Percentiles rank a stretch among this genome's conserved stretches.
phyloP scores from a whole-genome alignment of 1,140 invertebrate genomes.

The Triops longicaudatus region DNA sequence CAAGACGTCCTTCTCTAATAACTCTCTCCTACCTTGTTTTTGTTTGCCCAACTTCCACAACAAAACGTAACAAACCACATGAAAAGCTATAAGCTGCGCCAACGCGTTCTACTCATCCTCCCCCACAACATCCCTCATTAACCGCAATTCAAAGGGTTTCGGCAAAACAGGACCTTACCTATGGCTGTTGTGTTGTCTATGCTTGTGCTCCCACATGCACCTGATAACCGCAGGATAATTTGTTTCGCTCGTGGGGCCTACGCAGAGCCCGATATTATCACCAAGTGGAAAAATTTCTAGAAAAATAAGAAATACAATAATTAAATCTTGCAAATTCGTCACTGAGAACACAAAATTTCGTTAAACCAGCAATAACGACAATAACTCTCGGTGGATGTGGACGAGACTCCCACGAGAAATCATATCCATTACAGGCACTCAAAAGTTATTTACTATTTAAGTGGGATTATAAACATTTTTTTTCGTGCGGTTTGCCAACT shows the following conservation, averaged over 20 bases:
- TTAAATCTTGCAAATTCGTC: neutral
- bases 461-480: too few relatives aligned
- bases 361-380: too few relatives aligned
- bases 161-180: neutral
- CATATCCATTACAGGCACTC: too few relatives aligned
- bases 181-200: constrained; percentile 12
- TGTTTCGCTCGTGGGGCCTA: constrained; percentile 5
- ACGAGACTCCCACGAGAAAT: too few relatives aligned
- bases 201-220: constrained; percentile 13
- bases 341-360: neutral
- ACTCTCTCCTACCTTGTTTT: too few relatives aligned
- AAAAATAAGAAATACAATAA: neutral
- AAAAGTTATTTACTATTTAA: too few relatives aligned
- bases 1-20: too few relatives aligned
- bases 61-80: neutral
- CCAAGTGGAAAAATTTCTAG: neutral
- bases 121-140: neutral
- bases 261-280: constrained; percentile 6
- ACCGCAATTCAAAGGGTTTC: too few relatives aligned
- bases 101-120: neutral
- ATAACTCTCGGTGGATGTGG: too few relatives aligned
- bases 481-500: too few relatives aligned
- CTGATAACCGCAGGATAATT: neutral
- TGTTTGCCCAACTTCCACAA: too few relatives aligned
- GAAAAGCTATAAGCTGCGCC: neutral